Base-by-base conservation (phyloP, 2,888 invertebrate species). In the Lithosia quadra region DNA sequence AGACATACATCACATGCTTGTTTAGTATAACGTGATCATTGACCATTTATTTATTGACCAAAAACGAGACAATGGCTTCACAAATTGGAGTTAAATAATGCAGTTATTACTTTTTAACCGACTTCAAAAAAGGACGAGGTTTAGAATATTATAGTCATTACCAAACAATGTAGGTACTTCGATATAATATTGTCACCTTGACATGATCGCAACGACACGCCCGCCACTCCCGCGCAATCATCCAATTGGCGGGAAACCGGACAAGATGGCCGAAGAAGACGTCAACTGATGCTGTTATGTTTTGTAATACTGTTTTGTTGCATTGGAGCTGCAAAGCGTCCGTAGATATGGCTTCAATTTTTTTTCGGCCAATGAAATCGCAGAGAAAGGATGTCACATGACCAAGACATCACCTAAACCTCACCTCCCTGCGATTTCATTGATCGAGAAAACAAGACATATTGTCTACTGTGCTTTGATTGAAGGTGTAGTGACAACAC, bases 181-280 rank as follows among this genome's bases (percentile, higher is more conserved):
- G 67, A 76, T 71, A n/a, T n/a, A n/a, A n/a, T n/a, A 72, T 65
- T 78, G 84, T 90, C 89, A 90, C 91, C 92, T 92, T 92, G 92
- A 91, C 92, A 91, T 86, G 84, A 78, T 71, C 78, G 65, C 68
- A 63, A 55, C 80, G 78, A 71, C 74, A 61, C 71, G 72, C 81
- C 65, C 71, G 72, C 81, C 65, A 82, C 86, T 91, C 89, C 88
- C 86, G 88, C 88, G 89, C 91, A 91, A 92, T 93, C 91, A 92
- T 93, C 83, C 92, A 93, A 91, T 93, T 93, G 92, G 84, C 88
- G 87, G 86, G 83, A 86, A 84, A 88, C 87, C 85, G 85, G 85
- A 84, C 90, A 91, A 91, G 82, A 92, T 91, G 91, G 92, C 89
- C 79, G 88, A 72, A 79, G 65, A 68, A 73, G 66, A 78, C 69